phyloP scores from a whole-genome alignment of 2,888 invertebrate species.

The Smittia sp. region DNA sequence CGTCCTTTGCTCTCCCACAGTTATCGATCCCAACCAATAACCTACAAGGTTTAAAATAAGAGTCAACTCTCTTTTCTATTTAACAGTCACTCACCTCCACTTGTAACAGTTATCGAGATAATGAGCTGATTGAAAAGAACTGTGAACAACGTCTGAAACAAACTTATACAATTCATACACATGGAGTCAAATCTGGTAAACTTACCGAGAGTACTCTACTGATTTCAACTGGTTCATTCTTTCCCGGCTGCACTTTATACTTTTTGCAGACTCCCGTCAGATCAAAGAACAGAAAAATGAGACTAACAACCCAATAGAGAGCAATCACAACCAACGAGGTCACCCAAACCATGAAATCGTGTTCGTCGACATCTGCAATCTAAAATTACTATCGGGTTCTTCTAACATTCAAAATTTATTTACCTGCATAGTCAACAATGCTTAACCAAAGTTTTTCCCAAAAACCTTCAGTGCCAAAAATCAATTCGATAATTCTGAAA shows the following conservation, averaged over 20 bases:
- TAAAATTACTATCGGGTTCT: neutral
- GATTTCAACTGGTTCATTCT: slow-evolving; percentile 9
- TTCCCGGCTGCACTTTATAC: slow-evolving; percentile 24
- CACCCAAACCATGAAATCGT: neutral
- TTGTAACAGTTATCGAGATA: neutral
- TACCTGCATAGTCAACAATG: slow-evolving; percentile 7
- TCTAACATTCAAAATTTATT: neutral
- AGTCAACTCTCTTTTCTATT: too few species aligned
- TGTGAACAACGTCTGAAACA: neutral
- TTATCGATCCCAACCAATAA: neutral
- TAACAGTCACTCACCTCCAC: too few species aligned
- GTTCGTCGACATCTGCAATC: neutral
- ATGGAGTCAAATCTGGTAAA: neutral
- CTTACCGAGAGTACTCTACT: neutral
- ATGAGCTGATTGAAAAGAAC: slow-evolving; percentile 21
- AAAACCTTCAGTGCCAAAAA: neutral
- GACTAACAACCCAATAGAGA: slow-evolving; percentile 6
- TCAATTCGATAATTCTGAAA: neutral
- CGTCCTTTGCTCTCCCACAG: neutral
- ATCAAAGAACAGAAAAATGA: neutral
- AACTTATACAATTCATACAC: neutral
- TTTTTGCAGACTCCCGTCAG: neutral
- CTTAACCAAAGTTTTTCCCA: neutral
- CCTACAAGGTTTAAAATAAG: neutral
- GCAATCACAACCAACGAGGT: neutral